Conservation (phyloP, 2,797 vertebrate species). For the Rachycentron canadum region DNA sequence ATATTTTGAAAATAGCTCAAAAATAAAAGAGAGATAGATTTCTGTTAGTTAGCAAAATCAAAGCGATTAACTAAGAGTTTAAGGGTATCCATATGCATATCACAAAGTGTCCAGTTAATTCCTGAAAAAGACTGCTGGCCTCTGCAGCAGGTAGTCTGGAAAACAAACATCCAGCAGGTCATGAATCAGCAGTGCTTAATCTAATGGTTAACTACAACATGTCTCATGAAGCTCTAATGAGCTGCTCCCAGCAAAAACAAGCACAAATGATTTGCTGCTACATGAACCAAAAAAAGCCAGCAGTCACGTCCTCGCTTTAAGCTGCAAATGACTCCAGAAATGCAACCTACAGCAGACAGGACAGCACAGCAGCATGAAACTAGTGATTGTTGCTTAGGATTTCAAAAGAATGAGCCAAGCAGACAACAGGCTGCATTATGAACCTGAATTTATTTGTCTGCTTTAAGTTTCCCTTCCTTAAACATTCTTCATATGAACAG, state of each 20-base stretch:
- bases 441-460: slow-evolving; percentile 5
- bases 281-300: slow-evolving; percentile 29
- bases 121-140: slow-evolving; percentile 10
- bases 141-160: neutral
- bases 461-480: neutral
- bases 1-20: neutral
- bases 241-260: slow-evolving; percentile 44
- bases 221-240: slow-evolving; percentile 30
- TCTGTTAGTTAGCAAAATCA: neutral
- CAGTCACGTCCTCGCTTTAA: slow-evolving; percentile 24
- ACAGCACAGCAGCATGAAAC: slow-evolving; percentile 16
- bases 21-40: neutral
- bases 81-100: neutral
- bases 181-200: slow-evolving; percentile 36
- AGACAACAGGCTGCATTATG: neutral
- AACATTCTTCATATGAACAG: slow-evolving; percentile 16
- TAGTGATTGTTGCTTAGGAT: slow-evolving; percentile 13
- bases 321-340: slow-evolving; percentile 8
- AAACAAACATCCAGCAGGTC: slow-evolving; percentile 28
- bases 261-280: slow-evolving; percentile 13
- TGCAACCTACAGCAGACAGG: slow-evolving; percentile 23
- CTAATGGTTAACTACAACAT: slow-evolving; percentile 5
- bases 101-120: neutral
- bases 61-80: too few species aligned
- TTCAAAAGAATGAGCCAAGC: neutral